phyloP scores from a whole-genome alignment of 2,113 vertebrate species.

The Bambusicola thoracicus region DNA sequence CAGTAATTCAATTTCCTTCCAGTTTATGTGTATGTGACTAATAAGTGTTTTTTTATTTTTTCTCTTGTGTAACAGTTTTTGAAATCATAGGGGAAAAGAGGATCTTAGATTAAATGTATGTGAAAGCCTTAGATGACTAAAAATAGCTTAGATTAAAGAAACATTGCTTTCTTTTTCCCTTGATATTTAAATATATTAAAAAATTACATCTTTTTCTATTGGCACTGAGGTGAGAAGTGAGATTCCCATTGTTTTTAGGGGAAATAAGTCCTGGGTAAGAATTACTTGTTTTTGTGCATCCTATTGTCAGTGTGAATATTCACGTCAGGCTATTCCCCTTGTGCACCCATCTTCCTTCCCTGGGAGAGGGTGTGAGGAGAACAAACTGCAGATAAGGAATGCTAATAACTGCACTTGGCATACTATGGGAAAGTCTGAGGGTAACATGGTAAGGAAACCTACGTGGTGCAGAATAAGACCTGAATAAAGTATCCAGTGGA shows the following conservation, averaged over 20 bases:
- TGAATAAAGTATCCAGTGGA: not conserved
- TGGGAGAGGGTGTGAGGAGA: not conserved
- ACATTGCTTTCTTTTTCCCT: not conserved
- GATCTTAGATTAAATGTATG: not conserved
- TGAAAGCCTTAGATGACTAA: not conserved
- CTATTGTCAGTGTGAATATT: not conserved
- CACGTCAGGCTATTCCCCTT: not conserved
- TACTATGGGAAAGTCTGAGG: not conserved
- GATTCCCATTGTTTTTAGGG: not conserved
- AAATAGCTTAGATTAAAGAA: not conserved
- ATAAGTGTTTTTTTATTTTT: not conserved
- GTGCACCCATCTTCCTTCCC: not conserved
- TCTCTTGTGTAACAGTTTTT: too few relatives aligned
- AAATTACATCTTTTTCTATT: not conserved
- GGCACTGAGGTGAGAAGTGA: not conserved
- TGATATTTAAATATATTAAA: not conserved
- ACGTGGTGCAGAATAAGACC: not conserved
- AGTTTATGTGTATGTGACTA: constrained; percentile 6
- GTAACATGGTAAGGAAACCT: not conserved
- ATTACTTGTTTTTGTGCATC: not conserved
- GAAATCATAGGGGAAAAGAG: not conserved
- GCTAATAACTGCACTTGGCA: not conserved
- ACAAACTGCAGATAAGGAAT: not conserved
- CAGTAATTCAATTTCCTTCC: not conserved
- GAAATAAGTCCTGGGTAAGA: not conserved